Evolutionary conservation across 2,888 invertebrate genomes (phyloP).

Genomic region (Thyatira batis): DNA sequence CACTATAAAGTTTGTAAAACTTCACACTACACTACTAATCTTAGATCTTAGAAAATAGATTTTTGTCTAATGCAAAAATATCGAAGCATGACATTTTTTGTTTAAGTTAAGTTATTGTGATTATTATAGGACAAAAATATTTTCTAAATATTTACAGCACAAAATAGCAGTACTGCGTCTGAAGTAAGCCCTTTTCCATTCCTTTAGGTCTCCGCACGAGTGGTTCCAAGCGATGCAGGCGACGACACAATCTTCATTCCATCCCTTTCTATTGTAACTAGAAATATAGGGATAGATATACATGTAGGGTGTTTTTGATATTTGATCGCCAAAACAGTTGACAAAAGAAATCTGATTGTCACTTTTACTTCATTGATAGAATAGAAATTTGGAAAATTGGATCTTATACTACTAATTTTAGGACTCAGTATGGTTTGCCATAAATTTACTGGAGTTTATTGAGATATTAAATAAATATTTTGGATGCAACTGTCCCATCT

Average conservation of each 20-base stretch:
- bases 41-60: no score
- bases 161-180: conserved; percentile 6
- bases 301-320: conserved; percentile 18
- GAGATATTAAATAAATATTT: no score
- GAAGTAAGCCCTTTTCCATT: conserved; percentile 36
- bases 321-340: conserved; percentile 9
- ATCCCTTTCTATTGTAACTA: conserved; percentile 21
- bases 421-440: no score
- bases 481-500: no score
- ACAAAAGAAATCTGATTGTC: background rate
- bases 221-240: conserved; percentile 21
- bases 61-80: no score
- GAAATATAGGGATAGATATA: conserved; percentile 12
- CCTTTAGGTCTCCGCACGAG: conserved; percentile 53
- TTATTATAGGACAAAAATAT: no score
- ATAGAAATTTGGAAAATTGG: background rate
- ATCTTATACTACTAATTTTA: no score
- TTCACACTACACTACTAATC: no score
- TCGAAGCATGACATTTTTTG: no score
- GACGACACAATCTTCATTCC: conserved; percentile 23
- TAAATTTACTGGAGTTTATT: no score
- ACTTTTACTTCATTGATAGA: background rate
- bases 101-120: no score
- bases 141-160: background rate
- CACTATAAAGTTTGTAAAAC: no score